Evolutionary conservation across 1,140 invertebrate species (phyloP).

Genomic region (Brevipalpus yothersi): DNA sequence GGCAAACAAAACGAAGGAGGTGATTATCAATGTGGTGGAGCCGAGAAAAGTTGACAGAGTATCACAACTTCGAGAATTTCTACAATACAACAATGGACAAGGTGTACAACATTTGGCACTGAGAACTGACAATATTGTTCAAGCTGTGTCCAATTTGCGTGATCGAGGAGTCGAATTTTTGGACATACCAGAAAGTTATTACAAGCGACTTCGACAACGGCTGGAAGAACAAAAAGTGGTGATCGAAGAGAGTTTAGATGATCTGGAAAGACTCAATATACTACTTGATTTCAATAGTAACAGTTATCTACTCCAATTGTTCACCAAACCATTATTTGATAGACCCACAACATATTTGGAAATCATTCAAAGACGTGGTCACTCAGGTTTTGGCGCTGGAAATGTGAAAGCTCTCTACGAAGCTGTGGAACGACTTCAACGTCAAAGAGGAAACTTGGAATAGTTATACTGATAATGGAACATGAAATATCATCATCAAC

Average conservation of each 20-base stretch:
- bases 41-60: conserved; percentile 77
- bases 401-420: conserved; percentile 97
- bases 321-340: conserved; percentile 93
- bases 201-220: conserved; percentile 51
- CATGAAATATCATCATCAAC: no score
- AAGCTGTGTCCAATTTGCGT: neutral
- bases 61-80: conserved; percentile 93
- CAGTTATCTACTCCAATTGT: conserved; percentile 93
- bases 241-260: conserved; percentile 58
- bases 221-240: conserved; percentile 49
- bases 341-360: conserved; percentile 89
- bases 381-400: conserved; percentile 90
- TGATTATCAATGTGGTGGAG: conserved; percentile 97
- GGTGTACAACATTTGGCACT: conserved; percentile 96
- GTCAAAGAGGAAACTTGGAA: conserved; percentile 62
- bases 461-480: neutral
- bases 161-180: conserved; percentile 67
- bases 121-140: conserved; percentile 61
- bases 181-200: conserved; percentile 66
- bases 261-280: conserved; percentile 60
- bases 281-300: conserved; percentile 92
- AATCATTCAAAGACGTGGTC: conserved; percentile 87
- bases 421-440: conserved; percentile 92
- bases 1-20: conserved; percentile 88
- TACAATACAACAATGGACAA: conserved; percentile 93